Percentiles rank a stretch among this genome's conserved stretches.
phyloP scores from a whole-genome alignment of 2,113 vertebrate genomes.

The Xiphophorus hellerii region DNA sequence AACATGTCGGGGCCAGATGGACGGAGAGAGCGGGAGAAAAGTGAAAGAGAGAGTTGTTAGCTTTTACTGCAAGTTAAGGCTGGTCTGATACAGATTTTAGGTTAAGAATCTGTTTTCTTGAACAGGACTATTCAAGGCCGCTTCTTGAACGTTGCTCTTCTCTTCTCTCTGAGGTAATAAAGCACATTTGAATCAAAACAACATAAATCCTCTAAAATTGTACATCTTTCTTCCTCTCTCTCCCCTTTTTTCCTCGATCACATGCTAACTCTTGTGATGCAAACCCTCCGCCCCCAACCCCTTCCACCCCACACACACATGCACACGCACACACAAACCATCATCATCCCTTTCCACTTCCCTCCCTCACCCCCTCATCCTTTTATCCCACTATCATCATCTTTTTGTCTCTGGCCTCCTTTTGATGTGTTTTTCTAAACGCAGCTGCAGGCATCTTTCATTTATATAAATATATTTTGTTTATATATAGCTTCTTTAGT shows the following conservation, averaged over 20 bases:
- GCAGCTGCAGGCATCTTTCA: conserved; percentile 56
- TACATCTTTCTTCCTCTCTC: conserved; percentile 27
- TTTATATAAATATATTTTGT: conserved; percentile 23
- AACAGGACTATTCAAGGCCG: neutral
- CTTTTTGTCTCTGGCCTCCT: conserved; percentile 74
- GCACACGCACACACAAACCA: too few species aligned
- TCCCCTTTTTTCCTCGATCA: conserved; percentile 17
- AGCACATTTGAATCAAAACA: conserved; percentile 41
- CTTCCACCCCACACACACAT: conserved; percentile 1
- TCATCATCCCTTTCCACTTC: conserved; percentile 56
- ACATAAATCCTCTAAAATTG: conserved; percentile 46
- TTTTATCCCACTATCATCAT: conserved; percentile 67
- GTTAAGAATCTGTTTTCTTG: conserved; percentile 4
- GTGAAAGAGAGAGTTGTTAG: conserved; percentile 29
- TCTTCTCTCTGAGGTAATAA: conserved; percentile 15
- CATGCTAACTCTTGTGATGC: conserved; percentile 26
- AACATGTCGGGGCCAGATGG: conserved; percentile 77
- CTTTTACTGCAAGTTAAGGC: neutral
- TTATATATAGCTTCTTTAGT: conserved; percentile 49
- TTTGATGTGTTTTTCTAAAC: conserved; percentile 52
- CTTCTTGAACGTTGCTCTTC: conserved; percentile 32
- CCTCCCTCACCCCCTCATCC: conserved; percentile 64
- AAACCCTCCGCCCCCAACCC: conserved; percentile 16
- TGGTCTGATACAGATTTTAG: neutral
- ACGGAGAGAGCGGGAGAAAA: conserved; percentile 31